Evolutionary conservation across 2,888 invertebrate species (phyloP).

Genomic region (Coronaproctus castanopsis): DNA sequence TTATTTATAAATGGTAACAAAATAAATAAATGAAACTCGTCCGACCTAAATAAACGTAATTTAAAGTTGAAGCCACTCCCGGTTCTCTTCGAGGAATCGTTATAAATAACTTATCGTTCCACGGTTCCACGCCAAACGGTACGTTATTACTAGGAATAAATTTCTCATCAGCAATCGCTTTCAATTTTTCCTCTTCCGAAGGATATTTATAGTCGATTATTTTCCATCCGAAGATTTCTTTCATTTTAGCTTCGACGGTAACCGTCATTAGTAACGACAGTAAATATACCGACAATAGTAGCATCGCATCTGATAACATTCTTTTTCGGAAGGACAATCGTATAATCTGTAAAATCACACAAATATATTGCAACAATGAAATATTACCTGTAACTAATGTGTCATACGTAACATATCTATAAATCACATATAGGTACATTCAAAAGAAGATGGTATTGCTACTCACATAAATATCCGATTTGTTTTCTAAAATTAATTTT

Average conservation of each 20-base stretch:
- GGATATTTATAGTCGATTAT: slow-evolving; percentile 17
- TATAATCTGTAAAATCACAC: no score
- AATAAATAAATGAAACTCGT: no score
- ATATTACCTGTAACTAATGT: no score
- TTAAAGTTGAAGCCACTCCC: slow-evolving; percentile 64
- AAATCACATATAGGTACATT: no score
- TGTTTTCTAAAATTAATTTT: no score
- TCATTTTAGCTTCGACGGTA: slow-evolving; percentile 1
- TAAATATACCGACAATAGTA: neutral
- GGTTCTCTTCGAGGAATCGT: slow-evolving; percentile 22
- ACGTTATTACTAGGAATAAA: slow-evolving; percentile 19
- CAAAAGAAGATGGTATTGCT: no score
- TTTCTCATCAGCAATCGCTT: slow-evolving; percentile 13
- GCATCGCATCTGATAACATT: no score
- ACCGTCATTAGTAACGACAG: neutral
- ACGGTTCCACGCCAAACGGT: slow-evolving; percentile 20
- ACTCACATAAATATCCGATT: no score
- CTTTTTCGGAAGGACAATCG: no score
- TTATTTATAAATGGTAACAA: no score
- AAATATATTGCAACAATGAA: no score
- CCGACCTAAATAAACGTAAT: slow-evolving; percentile 48
- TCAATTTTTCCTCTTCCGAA: slow-evolving; percentile 8
- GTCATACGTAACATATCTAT: no score
- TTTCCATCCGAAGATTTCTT: slow-evolving; percentile 19
- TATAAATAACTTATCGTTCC: slow-evolving; percentile 19